Base-by-base conservation (phyloP, 2,113 vertebrate species). In the Pseudopipra pipra region DNA sequence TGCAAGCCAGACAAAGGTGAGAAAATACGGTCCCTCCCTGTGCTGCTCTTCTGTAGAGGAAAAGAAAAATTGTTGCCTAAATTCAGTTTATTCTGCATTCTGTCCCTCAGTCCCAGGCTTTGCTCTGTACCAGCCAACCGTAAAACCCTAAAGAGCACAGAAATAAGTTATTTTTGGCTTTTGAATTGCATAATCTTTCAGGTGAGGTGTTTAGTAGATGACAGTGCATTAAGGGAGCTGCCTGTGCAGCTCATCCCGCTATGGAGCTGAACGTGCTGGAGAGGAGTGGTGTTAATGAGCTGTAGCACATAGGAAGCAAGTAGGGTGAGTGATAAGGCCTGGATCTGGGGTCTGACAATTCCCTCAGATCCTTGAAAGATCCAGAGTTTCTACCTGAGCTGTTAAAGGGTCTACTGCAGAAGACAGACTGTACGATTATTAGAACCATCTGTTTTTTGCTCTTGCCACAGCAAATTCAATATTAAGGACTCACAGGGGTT, bases 151-250 rank as follows among this genome's bases (percentile, higher is more conserved):
- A 74, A 91, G 75, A 90, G 24, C 5, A 24, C 19, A 24, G 37
- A 28, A 75, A 71, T 21, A 83, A 55, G 84, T 73, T 96, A 91
- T 87, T 95, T 95, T 91, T 96, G 90, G 90, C 71, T 71, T 73
- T 66, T 51, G 63, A 51, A 21, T 91, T 76, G 55, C 87, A 74
- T 83, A 91, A 71, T 74, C 27, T 76, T 80, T 58, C 24, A 85
- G 85, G 68, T 71, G 79, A 77, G 82, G 68, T 14, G 27, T 63
- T 94, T 55, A 31, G 59, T 85, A 88, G 87, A 49, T 30, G 91
- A 37, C 8, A 8, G 66, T 31, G 37, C 63, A 80, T 27, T 14
- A 37, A 63, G 55, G 54, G 73, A 67, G 14, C 70, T 58, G 85
- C 44, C 88, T 12, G 31, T 8, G 67, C 31, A 74, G 39, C 52